A percentile compares a stretch with the other conserved stretches of the same genome.
Conservation (phyloP, 2,888 invertebrate genomes). For the Sericinus montela region DNA sequence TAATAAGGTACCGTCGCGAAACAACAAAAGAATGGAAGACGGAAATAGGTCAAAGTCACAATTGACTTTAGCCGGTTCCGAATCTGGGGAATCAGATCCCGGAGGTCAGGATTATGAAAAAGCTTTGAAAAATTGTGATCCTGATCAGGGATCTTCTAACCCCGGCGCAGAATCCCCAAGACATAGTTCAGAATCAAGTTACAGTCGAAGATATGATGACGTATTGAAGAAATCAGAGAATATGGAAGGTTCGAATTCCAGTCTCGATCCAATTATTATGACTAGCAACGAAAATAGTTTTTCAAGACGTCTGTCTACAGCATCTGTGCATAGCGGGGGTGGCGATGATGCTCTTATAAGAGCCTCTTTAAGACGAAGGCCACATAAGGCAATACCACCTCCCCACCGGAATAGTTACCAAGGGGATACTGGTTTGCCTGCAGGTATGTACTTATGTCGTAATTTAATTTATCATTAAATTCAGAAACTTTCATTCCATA, state of each 20-base stretch:
- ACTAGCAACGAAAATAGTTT: conserved; percentile 56
- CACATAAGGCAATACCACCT: conserved; percentile 68
- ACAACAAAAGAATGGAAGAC: conserved; percentile 87
- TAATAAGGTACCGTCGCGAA: conserved; percentile 86
- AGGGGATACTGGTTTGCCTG: conserved; percentile 66
- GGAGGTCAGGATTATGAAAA: conserved; percentile 84
- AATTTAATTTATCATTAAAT: too few relatives aligned
- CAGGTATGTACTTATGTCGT: too few relatives aligned
- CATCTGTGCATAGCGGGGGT: conserved; percentile 73
- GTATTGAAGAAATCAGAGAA: conserved; percentile 67
- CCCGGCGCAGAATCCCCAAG: conserved; percentile 68
- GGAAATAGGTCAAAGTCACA: conserved; percentile 83
- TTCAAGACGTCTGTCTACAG: conserved; percentile 62
- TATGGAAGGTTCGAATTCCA: conserved; percentile 62
- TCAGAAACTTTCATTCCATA: too few relatives aligned
- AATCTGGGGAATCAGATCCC: conserved; percentile 89
- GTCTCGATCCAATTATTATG: conserved; percentile 60
- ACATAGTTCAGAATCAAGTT: conserved; percentile 65
- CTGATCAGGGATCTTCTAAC: conserved; percentile 70
- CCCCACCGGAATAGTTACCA: conserved; percentile 82
- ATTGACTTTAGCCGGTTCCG: conserved; percentile 81
- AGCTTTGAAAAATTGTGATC: conserved; percentile 70
- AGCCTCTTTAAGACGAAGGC: conserved; percentile 79
- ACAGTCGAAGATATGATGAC: conserved; percentile 64
- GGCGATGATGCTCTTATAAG: conserved; percentile 80